A percentile compares a stretch with the other conserved stretches of the same genome.
phyloP scores from a whole-genome alignment of 2,797 vertebrate genomes.

The Manis javanica region DNA sequence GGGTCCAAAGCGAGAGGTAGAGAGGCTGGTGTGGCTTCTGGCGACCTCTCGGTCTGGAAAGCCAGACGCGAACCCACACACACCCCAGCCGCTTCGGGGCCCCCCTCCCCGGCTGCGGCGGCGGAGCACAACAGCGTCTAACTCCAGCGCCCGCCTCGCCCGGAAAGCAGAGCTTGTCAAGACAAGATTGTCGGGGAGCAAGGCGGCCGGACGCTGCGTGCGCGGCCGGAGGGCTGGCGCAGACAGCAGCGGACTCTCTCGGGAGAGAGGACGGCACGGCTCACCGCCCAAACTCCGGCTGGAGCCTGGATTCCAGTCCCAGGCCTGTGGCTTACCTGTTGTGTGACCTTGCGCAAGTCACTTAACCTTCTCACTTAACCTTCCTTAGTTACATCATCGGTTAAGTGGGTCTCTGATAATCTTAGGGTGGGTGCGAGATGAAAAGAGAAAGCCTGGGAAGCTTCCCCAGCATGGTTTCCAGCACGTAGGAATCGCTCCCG shows the following conservation, averaged over 20 bases:
- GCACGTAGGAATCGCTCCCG: neutral
- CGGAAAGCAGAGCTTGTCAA: neutral
- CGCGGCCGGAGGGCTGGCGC: neutral
- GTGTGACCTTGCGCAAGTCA: conserved; percentile 17
- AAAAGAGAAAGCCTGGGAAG: neutral
- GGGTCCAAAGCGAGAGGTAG: neutral
- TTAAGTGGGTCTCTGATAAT: conserved; percentile 7
- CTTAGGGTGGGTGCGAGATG: neutral
- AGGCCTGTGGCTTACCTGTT: neutral
- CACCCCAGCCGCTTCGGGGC: neutral
- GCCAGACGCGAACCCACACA: neutral
- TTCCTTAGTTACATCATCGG: neutral
- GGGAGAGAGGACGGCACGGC: neutral
- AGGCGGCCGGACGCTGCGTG: neutral
- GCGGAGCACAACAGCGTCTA: neutral
- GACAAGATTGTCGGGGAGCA: neutral
- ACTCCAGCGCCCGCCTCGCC: neutral
- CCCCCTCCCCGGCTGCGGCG: neutral
- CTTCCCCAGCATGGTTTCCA: neutral
- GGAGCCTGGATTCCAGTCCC: neutral
- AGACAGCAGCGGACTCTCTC: neutral
- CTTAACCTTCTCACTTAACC: neutral
- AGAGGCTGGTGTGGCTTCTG: neutral
- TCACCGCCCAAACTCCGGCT: neutral
- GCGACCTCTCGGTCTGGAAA: neutral